These are phyloP conservation scores for Rhegmatorhina hoffmannsi DNA, from an alignment of 2,113 vertebrate species.

Conservation along the genomic window DNA sequence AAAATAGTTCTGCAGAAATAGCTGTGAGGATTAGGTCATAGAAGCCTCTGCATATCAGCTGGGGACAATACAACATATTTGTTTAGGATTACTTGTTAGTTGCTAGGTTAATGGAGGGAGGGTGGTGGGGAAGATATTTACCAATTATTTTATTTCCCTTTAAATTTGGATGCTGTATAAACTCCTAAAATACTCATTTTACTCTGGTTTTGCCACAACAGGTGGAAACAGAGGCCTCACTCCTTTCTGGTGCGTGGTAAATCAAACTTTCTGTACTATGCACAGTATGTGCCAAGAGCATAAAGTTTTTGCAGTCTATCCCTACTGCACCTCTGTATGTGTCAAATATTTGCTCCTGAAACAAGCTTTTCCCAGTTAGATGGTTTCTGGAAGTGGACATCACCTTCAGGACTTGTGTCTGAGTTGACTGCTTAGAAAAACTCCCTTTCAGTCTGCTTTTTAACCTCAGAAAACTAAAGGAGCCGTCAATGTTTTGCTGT, in stretches of 20 bases:
- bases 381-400: neutral
- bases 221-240: neutral
- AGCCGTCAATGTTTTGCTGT: neutral
- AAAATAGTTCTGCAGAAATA: slow-evolving; percentile 59
- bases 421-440: neutral
- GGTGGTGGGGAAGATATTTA: neutral
- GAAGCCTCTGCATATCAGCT: slow-evolving; percentile 25
- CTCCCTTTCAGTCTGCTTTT: neutral
- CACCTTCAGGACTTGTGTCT: neutral
- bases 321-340: neutral
- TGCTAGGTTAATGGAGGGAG: neutral
- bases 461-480: neutral
- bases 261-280: neutral
- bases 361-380: neutral
- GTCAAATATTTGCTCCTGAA: neutral
- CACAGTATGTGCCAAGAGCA: neutral
- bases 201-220: neutral
- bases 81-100: slow-evolving; percentile 30
- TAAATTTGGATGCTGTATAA: neutral
- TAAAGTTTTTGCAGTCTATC: neutral
- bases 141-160: neutral
- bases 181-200: neutral
- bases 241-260: neutral
- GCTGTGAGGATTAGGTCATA: slow-evolving; percentile 3
- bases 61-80: slow-evolving; percentile 21